Conservation (phyloP, 2,797 vertebrate species). For the Tamandua tetradactyla region DNA sequence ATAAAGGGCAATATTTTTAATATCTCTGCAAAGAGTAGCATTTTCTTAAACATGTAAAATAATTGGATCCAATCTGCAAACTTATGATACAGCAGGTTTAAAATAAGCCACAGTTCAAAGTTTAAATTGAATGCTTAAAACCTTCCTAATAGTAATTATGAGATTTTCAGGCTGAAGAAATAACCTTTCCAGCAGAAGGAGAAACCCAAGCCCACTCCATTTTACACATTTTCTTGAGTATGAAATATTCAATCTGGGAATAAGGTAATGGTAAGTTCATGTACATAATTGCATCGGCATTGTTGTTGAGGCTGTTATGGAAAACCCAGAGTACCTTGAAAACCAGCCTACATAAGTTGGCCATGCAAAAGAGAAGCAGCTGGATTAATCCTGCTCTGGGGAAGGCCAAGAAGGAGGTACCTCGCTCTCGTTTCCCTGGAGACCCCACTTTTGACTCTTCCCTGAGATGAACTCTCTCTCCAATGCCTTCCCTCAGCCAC, state of each 20-base stretch:
- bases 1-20: background rate
- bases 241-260: slow-evolving; percentile 31
- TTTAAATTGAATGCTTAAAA: slow-evolving; percentile 60
- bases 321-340: slow-evolving; percentile 16
- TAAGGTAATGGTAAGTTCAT: slow-evolving; percentile 22
- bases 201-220: slow-evolving; percentile 28
- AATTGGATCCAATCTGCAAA: slow-evolving; percentile 48
- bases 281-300: background rate
- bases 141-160: slow-evolving; percentile 30
- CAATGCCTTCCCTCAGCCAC: background rate
- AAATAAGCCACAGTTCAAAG: slow-evolving; percentile 41
- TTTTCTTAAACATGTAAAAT: slow-evolving; percentile 48
- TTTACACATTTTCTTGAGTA: slow-evolving; percentile 33
- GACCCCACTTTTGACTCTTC: background rate
- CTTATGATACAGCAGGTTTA: slow-evolving; percentile 8
- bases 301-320: slow-evolving; percentile 27
- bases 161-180: slow-evolving; percentile 18
- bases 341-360: background rate
- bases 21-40: slow-evolving; percentile 20
- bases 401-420: background rate
- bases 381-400: background rate
- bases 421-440: background rate
- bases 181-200: background rate
- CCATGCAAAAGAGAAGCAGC: background rate
- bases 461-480: background rate